A percentile compares a stretch with the other conserved stretches of the same genome.
phyloP scores from a whole-genome alignment of 2,888 invertebrate species.

The Cheilosia variabilis region DNA sequence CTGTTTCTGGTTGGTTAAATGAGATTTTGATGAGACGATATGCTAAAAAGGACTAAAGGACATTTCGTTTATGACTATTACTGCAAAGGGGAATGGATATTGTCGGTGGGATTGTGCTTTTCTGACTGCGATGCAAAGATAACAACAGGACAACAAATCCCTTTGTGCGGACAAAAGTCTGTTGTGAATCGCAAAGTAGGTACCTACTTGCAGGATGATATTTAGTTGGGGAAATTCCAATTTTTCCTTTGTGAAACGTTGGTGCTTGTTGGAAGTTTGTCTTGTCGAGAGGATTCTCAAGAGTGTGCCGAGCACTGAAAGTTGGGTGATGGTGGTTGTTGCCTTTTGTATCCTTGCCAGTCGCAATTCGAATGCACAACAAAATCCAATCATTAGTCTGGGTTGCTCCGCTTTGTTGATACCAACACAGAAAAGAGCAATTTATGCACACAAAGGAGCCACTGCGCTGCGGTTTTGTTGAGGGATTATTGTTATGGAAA shows the following conservation, averaged over 20 bases:
- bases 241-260: not conserved
- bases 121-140: conserved; percentile 4
- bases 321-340: not conserved
- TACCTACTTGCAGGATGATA: conserved; percentile 9
- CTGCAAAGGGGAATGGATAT: not conserved
- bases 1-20: conserved; percentile 16
- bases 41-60: conserved; percentile 19
- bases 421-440: not conserved
- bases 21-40: conserved; percentile 33
- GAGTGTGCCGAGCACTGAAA: not conserved
- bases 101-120: not conserved
- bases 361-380: not conserved
- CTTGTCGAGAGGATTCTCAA: not conserved
- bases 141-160: conserved; percentile 16
- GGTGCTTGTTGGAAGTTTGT: not conserved
- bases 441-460: conserved; percentile 16
- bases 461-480: not conserved
- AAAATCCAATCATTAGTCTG: conserved; percentile 24
- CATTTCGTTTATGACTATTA: conserved; percentile 28
- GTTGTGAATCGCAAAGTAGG: not conserved
- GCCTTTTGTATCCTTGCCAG: conserved; percentile 2
- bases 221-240: conserved; percentile 19
- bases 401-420: not conserved
- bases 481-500: not conserved
- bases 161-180: conserved; percentile 8